These are phyloP conservation scores for Holothuria scabra DNA, from an alignment of 53 echinoderm and acorn worm species.

Conservation along the genomic window DNA sequence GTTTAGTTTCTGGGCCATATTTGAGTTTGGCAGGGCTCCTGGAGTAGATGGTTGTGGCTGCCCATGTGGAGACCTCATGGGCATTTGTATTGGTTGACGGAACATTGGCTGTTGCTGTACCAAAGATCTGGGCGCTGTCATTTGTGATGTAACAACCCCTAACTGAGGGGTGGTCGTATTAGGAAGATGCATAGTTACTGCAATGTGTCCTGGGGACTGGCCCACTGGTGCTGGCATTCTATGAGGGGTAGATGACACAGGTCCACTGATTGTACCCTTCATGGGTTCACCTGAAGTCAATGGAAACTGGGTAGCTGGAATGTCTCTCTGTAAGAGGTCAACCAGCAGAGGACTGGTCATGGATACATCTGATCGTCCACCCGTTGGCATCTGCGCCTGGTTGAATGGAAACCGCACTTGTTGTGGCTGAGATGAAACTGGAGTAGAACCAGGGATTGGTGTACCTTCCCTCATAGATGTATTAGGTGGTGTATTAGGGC, in stretches of 20 bases:
- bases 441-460: constrained; percentile 3
- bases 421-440: constrained; percentile 1
- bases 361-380: constrained; percentile 56
- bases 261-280: constrained; percentile 36
- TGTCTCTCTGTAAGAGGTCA: constrained; percentile 91
- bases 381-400: constrained; percentile 39
- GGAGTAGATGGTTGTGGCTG: neutral
- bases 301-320: constrained; percentile 89
- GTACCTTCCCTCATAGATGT: constrained; percentile 37
- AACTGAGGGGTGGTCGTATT: neutral
- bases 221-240: constrained; percentile 56
- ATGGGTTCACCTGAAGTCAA: constrained; percentile 60
- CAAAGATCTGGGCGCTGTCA: constrained; percentile 7
- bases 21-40: neutral
- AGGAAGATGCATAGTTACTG: constrained; percentile 22
- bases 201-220: constrained; percentile 47
- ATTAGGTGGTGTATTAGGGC: constrained; percentile 62
- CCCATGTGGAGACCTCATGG: neutral
- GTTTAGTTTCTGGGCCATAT: neutral
- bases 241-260: constrained; percentile 32
- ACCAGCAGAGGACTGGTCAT: constrained; percentile 94
- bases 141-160: neutral
- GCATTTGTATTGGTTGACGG: constrained; percentile 38
- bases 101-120: constrained; percentile 24
- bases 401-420: constrained; percentile 25